Evolutionary conservation across 2,113 vertebrate genomes (phyloP).

Genomic region (Phasianus colchicus): DNA sequence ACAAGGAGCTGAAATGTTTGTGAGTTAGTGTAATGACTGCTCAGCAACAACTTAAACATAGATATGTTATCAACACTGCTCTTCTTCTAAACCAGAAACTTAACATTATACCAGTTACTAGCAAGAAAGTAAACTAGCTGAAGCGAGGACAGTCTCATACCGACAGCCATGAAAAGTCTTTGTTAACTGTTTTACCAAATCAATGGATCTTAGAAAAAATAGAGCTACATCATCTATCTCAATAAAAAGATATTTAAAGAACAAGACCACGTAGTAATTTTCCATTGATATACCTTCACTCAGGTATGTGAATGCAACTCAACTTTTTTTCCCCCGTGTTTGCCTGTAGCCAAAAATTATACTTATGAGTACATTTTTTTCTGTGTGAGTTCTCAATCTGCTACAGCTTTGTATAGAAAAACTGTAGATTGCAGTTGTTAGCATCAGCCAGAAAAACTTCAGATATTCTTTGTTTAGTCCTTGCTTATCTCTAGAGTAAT

Average conservation of each 20-base stretch:
- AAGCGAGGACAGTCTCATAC: neutral
- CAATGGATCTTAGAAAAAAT: neutral
- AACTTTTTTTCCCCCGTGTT: neutral
- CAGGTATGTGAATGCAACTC: neutral
- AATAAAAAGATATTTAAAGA: neutral
- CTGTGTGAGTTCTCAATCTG: neutral
- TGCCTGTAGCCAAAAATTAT: neutral
- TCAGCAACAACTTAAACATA: neutral
- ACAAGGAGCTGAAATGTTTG: neutral
- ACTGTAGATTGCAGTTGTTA: neutral
- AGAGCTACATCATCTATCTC: neutral
- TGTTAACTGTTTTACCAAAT: neutral
- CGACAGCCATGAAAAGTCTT: no score
- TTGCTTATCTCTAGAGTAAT: neutral
- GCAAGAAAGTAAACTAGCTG: neutral
- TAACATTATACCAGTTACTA: neutral
- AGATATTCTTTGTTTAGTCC: neutral
- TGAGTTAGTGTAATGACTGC: neutral
- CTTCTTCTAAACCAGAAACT: neutral
- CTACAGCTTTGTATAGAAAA: neutral
- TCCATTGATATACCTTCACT: rapidly evolving
- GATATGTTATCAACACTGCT: neutral
- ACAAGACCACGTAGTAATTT: neutral
- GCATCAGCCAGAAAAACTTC: neutral
- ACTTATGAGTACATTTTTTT: no score